These are phyloP conservation scores for Eupithecia pulchellata DNA, from an alignment of 2,888 invertebrate genomes.

Conservation along the genomic window DNA sequence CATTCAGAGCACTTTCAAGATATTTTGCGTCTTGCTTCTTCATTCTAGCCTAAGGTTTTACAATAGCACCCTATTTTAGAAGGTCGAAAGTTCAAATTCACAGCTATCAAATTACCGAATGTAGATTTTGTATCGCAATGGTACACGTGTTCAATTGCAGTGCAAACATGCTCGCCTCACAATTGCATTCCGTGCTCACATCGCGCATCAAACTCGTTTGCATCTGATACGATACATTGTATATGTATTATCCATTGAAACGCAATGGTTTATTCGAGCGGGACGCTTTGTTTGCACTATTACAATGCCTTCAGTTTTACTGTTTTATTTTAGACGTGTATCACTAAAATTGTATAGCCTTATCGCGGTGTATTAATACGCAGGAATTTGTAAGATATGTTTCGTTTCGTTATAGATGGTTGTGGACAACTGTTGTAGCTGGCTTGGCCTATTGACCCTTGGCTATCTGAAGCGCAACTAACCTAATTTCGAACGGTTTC, in stretches of 20 bases:
- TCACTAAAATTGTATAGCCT: neutral
- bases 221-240: slow-evolving; percentile 45
- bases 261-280: slow-evolving; percentile 43
- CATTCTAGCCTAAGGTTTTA: neutral
- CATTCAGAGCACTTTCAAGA: neutral
- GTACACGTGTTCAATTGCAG: slow-evolving; percentile 50
- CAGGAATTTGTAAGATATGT: slow-evolving; percentile 37
- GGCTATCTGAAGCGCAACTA: slow-evolving; percentile 13
- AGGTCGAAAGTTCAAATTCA: neutral
- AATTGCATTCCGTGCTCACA: slow-evolving; percentile 55
- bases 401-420: slow-evolving; percentile 20
- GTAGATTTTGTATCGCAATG: slow-evolving; percentile 42
- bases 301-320: slow-evolving; percentile 32
- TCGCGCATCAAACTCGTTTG: slow-evolving; percentile 41
- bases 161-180: slow-evolving; percentile 51
- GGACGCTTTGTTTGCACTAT: slow-evolving; percentile 34
- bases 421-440: slow-evolving; percentile 11
- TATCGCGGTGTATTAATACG: slow-evolving; percentile 24
- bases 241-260: slow-evolving; percentile 42
- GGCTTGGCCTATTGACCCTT: slow-evolving; percentile 34
- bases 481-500: slow-evolving; percentile 22
- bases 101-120: slow-evolving; percentile 1
- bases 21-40: neutral
- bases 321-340: slow-evolving; percentile 23
- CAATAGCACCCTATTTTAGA: neutral